Evolutionary conservation across 2,113 vertebrate species (phyloP).

Genomic region (Ardeotis arabs): DNA sequence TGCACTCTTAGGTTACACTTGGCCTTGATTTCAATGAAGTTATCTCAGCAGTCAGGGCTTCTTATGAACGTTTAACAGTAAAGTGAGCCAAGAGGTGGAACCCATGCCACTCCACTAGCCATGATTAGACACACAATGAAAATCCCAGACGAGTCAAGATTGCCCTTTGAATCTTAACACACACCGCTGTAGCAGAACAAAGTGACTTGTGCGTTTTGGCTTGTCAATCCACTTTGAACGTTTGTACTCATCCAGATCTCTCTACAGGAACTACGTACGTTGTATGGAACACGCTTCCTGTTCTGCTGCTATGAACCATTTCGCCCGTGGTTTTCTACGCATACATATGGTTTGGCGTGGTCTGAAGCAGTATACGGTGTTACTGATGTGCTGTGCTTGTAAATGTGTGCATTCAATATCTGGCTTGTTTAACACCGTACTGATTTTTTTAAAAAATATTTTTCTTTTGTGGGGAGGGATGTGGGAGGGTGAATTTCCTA

Average conservation of each 20-base stretch:
- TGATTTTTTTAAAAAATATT: slow-evolving; percentile 62
- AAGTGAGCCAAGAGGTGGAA: background rate
- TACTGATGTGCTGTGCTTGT: slow-evolving; percentile 73
- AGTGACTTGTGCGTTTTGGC: background rate
- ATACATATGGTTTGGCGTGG: slow-evolving; percentile 65
- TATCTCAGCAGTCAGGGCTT: background rate
- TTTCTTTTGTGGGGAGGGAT: slow-evolving; percentile 42
- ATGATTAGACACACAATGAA: background rate
- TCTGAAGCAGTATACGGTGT: slow-evolving; percentile 59
- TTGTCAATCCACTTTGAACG: background rate
- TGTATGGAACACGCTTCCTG: background rate
- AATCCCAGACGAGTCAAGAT: background rate
- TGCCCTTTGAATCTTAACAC: background rate
- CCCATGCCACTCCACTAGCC: background rate
- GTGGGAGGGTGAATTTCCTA: slow-evolving; percentile 68
- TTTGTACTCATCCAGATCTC: background rate
- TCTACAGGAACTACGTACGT: background rate
- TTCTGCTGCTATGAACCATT: slow-evolving; percentile 63
- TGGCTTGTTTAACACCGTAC: slow-evolving; percentile 76
- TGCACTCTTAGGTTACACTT: no score
- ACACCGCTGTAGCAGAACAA: background rate
- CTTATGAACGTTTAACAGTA: background rate
- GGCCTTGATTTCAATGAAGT: background rate
- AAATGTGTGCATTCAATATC: slow-evolving; percentile 71
- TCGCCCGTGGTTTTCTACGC: slow-evolving; percentile 45